Evolutionary conservation across 2,888 invertebrate species (phyloP), one percentile per base, ranked within the genome.

Genomic region (Corythucha ciliata): DNA sequence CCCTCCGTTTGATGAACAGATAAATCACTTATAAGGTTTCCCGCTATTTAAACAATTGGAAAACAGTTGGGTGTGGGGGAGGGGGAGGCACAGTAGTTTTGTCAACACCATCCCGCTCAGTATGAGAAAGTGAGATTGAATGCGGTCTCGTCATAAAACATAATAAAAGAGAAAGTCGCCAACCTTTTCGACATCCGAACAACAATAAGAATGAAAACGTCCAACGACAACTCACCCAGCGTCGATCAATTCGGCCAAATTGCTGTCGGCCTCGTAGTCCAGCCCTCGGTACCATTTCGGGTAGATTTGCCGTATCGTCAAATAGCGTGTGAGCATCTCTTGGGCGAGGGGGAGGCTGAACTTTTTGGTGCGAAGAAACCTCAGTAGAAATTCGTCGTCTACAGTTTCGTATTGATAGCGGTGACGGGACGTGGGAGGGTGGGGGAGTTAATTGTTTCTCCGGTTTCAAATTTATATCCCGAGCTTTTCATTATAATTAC

Each of bases 271-370:
- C 53, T 82, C 72, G 44, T 85, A 79, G 63, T 89, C 85, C 42
- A 90, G 70, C 52, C 82, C 81, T 60, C 78, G 76, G 71, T 90
- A 92, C 89, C 90, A 90, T 45, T 83, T 77, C 0, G 90, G 86
- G 64, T 87, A 83, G 62, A 88, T 72, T 66, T 87, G 84, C 4
- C 90, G 73, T 58, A 90, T 83, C 29, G 82, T 83, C 50, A 91
- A 72, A 68, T 91, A 92, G 42, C 85, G 78, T 67, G 90, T 88
- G 58, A 91, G 69, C 80, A 91, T 77, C 64, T 83, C 83, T 64
- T 86, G 80, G 0, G 86, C 81, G 77, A 83, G 79, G 1, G 79
- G 81, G 32, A 86, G 73, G 63, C 83, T 82, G 70, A 77, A 86
- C 66, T 85, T 86, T 64, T 83, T 83, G 52, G 79, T 78, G 2